phyloP scores from a whole-genome alignment of 2,113 vertebrate genomes.

The Rhagologus leucostigma region DNA sequence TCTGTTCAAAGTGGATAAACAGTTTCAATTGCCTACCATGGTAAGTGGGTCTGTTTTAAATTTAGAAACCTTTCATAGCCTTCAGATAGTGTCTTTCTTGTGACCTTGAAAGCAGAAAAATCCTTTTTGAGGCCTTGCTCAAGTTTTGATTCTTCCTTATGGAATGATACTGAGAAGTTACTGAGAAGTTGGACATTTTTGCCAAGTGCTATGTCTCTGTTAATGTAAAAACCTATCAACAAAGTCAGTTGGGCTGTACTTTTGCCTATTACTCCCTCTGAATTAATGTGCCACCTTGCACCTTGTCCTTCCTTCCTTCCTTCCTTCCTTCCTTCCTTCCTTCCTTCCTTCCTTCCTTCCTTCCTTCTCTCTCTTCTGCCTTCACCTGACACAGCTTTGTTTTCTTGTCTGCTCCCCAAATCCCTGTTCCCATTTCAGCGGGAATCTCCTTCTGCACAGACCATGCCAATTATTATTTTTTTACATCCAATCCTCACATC shows the following conservation, averaged over 20 bases:
- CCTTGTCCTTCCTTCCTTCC: no score
- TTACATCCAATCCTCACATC: neutral
- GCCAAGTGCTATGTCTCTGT: neutral
- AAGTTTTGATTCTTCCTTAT: neutral
- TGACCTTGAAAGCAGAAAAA: constrained; percentile 15
- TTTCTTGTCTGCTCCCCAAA: neutral
- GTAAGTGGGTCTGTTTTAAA: constrained; percentile 37
- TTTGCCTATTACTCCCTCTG: neutral
- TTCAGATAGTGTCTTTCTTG: neutral
- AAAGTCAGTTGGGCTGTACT: neutral
- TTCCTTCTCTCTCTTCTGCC: neutral
- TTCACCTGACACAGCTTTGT: neutral
- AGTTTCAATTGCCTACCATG: constrained; percentile 26
- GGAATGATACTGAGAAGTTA: neutral
- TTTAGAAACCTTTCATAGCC: constrained; percentile 38
- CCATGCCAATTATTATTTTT: neutral
- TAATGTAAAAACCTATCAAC: neutral
- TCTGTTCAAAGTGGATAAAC: constrained; percentile 62
- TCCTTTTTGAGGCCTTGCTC: neutral
- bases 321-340: fast-evolving
- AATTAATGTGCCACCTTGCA: neutral
- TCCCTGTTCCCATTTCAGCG: neutral
- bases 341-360: no score
- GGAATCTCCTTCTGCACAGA: neutral
- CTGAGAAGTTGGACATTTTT: neutral